Evolutionary conservation across 2,113 vertebrate genomes (phyloP).

Genomic region (Pogona vitticeps): DNA sequence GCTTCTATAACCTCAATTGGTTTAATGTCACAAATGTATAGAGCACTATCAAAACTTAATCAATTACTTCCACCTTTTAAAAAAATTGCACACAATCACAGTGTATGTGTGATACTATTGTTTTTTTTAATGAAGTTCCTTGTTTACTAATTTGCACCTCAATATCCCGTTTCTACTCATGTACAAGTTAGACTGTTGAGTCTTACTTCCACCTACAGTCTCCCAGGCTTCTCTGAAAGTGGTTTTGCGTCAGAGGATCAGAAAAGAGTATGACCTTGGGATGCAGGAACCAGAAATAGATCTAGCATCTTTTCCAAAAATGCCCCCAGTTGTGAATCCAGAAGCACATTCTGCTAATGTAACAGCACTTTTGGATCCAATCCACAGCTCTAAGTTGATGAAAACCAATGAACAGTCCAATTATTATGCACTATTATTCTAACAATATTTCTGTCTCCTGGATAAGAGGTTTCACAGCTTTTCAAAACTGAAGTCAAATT

Average conservation of each 20-base stretch:
- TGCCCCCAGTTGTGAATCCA: not conserved
- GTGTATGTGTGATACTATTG: too few species aligned
- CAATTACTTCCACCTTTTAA: not conserved
- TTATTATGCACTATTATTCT: not conserved
- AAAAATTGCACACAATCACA: not conserved
- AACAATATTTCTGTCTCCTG: not conserved
- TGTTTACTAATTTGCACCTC: not conserved
- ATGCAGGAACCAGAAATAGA: too few species aligned
- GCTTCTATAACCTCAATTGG: not conserved
- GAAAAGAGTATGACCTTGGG: too few species aligned
- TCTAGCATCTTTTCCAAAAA: too few species aligned
- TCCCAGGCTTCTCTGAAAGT: too few species aligned
- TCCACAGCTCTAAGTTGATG: not conserved
- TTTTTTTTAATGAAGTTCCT: not conserved
- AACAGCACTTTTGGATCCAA: not conserved
- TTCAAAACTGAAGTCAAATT: too few species aligned
- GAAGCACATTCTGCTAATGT: not conserved
- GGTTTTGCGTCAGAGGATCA: too few species aligned
- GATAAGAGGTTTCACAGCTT: not conserved
- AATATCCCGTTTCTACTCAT: too few species aligned
- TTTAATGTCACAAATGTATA: not conserved
- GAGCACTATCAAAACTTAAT: not conserved
- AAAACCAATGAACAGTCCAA: too few species aligned
- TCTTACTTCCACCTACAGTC: not conserved
- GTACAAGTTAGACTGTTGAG: not conserved